Evolutionary conservation across 2,888 invertebrate species (phyloP).

Genomic region (Coecobrya sp.): DNA sequence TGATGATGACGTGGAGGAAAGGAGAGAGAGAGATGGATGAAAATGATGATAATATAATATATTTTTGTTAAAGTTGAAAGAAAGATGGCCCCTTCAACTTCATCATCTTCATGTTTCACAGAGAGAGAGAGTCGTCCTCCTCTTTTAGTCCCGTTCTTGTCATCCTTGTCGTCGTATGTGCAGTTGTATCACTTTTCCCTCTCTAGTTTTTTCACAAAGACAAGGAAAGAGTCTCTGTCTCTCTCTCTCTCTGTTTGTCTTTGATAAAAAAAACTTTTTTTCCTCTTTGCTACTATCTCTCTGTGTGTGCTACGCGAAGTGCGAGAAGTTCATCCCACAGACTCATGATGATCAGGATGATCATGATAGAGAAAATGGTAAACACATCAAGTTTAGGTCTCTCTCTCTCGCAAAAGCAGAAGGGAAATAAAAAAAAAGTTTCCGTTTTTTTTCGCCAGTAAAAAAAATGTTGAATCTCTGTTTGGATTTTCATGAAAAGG

Average conservation of each 20-base stretch:
- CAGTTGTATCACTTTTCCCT: neutral
- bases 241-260: neutral
- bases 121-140: conserved; percentile 18
- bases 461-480: neutral
- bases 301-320: neutral
- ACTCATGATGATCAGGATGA: neutral
- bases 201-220: neutral
- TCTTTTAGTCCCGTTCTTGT: neutral
- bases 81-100: conserved; percentile 1
- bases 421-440: conserved; percentile 1
- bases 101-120: neutral
- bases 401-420: neutral
- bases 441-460: neutral
- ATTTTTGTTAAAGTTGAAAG: conserved; percentile 12
- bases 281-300: neutral
- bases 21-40: neutral
- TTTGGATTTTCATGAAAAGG: neutral
- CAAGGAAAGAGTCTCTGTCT: neutral
- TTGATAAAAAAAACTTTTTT: conserved; percentile 1
- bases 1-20: neutral
- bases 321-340: neutral
- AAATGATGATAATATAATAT: conserved; percentile 10
- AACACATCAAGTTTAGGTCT: conserved; percentile 20
- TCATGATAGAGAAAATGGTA: conserved; percentile 25
- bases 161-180: neutral